These are phyloP conservation scores for Cairina moschata DNA, from an alignment of 2,113 vertebrate genomes.

Conservation along the genomic window DNA sequence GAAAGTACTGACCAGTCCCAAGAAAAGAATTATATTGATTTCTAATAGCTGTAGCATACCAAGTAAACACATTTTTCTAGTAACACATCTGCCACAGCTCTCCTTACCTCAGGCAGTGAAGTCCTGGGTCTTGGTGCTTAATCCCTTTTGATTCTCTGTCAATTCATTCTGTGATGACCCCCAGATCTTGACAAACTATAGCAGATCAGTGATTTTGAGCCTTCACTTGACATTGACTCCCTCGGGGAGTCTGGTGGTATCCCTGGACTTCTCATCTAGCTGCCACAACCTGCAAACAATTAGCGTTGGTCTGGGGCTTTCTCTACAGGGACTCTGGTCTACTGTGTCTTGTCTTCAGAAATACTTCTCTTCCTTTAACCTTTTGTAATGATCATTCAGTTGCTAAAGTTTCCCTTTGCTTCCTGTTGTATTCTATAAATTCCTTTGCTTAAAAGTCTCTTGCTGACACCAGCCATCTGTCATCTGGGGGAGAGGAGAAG, in stretches of 20 bases:
- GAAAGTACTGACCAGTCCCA: neutral
- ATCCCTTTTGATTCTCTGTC: neutral
- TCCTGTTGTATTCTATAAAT: slow-evolving; percentile 27
- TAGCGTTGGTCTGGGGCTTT: neutral
- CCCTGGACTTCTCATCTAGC: neutral
- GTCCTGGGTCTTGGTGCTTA: neutral
- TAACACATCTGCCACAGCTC: neutral
- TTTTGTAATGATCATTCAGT: neutral
- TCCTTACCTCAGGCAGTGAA: neutral
- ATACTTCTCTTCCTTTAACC: neutral
- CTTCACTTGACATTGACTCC: neutral
- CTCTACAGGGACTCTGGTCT: neutral
- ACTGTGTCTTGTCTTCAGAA: neutral
- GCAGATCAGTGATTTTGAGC: neutral
- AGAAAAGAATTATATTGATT: neutral
- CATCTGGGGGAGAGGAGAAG: neutral
- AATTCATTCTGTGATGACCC: neutral
- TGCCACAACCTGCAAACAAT: neutral
- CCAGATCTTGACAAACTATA: neutral
- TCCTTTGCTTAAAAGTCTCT: neutral
- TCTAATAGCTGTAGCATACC: neutral
- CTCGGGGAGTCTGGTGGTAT: neutral
- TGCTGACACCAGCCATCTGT: neutral
- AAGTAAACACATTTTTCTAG: neutral
- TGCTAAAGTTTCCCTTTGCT: neutral